phyloP scores from a whole-genome alignment of 2,113 vertebrate genomes.

The Ardeotis arabs region DNA sequence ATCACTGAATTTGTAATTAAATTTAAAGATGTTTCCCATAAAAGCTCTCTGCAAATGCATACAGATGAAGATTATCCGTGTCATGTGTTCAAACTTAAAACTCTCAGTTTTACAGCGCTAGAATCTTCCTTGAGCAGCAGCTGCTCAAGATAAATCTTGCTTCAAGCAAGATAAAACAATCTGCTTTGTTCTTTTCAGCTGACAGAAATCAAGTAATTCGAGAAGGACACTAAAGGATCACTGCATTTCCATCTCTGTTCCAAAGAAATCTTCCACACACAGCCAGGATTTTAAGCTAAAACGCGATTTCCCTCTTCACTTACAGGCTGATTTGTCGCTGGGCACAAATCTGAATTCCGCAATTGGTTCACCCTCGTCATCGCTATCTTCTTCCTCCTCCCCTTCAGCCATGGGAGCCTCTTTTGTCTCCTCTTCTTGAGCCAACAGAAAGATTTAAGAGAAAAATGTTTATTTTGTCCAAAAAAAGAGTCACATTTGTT shows the following conservation, averaged over 20 bases:
- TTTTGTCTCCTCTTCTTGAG: conserved; percentile 78
- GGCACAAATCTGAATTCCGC: conserved; percentile 95
- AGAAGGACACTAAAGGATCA: neutral
- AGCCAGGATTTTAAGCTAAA: neutral
- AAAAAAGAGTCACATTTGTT: neutral
- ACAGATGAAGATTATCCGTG: neutral
- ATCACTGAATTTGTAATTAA: neutral
- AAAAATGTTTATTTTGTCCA: neutral
- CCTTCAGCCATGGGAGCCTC: conserved; percentile 80
- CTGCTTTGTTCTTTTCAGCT: neutral
- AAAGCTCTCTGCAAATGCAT: neutral
- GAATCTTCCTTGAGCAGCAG: neutral
- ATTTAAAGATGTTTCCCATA: neutral
- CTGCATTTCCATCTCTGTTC: neutral
- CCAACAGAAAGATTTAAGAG: neutral
- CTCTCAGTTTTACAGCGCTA: neutral
- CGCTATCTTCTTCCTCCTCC: conserved; percentile 73
- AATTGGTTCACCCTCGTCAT: conserved; percentile 81
- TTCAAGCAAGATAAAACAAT: neutral
- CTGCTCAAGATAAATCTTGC: neutral
- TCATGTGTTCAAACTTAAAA: neutral
- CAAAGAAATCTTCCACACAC: neutral
- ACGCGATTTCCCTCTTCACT: conserved; percentile 47
- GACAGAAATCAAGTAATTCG: neutral
- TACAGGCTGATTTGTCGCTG: conserved; percentile 87